Evolutionary conservation across 2,797 vertebrate genomes (phyloP).

Genomic region (Pelobates cultripes): DNA sequence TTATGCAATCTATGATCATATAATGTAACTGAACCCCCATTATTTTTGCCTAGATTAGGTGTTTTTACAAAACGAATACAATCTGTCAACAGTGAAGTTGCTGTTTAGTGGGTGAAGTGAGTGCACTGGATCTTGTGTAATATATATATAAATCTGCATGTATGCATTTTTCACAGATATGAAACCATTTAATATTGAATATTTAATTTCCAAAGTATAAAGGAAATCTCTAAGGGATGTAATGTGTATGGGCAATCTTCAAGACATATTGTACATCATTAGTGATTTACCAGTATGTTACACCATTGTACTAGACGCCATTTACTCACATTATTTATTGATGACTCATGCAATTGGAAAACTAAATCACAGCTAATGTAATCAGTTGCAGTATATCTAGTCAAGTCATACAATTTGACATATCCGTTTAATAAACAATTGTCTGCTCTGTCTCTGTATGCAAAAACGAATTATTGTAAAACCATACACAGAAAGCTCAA

Average conservation of each 20-base stretch:
- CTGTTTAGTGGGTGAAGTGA: no score
- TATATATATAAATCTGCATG: no score
- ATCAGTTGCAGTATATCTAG: constrained; percentile 1
- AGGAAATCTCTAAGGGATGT: background rate
- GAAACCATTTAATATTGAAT: background rate
- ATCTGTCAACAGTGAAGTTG: no score
- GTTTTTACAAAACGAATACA: no score
- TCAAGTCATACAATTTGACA: background rate
- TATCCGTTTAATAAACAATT: no score
- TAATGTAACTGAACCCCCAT: no score
- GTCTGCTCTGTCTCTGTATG: no score
- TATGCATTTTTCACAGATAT: no score
- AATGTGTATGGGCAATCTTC: background rate
- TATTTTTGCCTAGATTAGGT: no score
- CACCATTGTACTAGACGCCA: constrained; percentile 1
- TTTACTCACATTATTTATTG: constrained; percentile 42
- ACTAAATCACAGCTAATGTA: constrained; percentile 23
- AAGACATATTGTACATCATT: constrained; percentile 6
- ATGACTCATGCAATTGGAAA: background rate
- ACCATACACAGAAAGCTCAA: background rate
- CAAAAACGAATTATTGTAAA: no score
- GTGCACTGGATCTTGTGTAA: no score
- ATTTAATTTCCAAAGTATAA: background rate
- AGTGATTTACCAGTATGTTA: constrained; percentile 4
- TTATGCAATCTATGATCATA: no score